Evolutionary conservation across 2,797 vertebrate species (phyloP).

Genomic region (Anas bahamensis): DNA sequence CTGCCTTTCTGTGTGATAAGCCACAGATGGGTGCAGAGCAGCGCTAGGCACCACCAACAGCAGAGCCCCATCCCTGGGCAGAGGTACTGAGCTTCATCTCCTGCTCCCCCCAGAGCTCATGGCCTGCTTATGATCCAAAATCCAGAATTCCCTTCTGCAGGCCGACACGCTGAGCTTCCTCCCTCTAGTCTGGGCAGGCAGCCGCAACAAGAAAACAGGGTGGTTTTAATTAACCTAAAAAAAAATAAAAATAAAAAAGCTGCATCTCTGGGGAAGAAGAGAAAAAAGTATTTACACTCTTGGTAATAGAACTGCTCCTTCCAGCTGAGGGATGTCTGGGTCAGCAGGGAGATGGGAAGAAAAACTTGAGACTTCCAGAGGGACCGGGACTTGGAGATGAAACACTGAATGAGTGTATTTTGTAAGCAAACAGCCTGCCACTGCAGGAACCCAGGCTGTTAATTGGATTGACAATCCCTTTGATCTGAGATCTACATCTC

Average conservation of each 20-base stretch:
- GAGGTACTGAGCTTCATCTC: neutral
- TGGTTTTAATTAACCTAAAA: neutral
- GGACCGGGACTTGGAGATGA: neutral
- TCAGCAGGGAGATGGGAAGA: neutral
- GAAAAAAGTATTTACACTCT: neutral
- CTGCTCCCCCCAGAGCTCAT: neutral
- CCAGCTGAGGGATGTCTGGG: neutral
- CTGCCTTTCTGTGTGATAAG: neutral
- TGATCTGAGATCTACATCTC: neutral
- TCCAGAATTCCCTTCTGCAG: neutral
- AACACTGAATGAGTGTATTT: neutral
- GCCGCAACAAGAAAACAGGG: neutral
- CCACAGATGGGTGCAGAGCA: neutral
- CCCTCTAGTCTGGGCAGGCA: neutral
- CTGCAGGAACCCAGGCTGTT: neutral
- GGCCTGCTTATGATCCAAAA: neutral
- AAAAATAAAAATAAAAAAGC: neutral
- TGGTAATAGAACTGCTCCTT: neutral
- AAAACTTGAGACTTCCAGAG: neutral
- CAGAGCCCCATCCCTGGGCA: neutral
- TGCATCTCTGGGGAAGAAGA: neutral
- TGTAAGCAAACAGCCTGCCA: neutral
- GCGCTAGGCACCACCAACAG: accelerated
- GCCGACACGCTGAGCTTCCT: neutral
- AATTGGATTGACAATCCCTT: slow-evolving; percentile 12